Percentiles rank a stretch among this genome's conserved stretches.
phyloP scores from a whole-genome alignment of 1,140 invertebrate genomes.

The Lucilia cuprina region DNA sequence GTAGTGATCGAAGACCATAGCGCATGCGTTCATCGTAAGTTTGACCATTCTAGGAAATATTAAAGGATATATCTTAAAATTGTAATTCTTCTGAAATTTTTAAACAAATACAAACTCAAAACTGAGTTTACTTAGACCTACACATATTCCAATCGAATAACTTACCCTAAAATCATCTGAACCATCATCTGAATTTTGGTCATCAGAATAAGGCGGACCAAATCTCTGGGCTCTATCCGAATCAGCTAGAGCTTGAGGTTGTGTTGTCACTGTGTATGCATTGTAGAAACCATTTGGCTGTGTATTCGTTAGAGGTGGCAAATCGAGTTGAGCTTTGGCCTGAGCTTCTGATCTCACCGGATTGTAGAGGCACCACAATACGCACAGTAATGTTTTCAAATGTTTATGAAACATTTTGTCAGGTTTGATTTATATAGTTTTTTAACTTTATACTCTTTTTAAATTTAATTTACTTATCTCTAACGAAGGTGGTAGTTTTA shows the following conservation, averaged over 20 bases:
- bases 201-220: conserved; percentile 56
- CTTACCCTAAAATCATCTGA: conserved; percentile 58
- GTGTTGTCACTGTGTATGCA: conserved; percentile 52
- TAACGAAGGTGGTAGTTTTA: too few relatives aligned
- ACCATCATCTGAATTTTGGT: conserved; percentile 47
- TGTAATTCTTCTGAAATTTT: too few relatives aligned
- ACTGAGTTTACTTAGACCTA: too few relatives aligned
- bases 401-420: conserved; percentile 1
- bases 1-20: conserved; percentile 50
- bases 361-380: neutral
- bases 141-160: neutral
- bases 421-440: neutral
- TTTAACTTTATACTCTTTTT: neutral
- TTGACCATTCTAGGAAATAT: conserved; percentile 53
- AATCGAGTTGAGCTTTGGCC: conserved; percentile 64
- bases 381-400: neutral
- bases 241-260: conserved; percentile 50
- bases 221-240: conserved; percentile 55
- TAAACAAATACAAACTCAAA: too few relatives aligned
- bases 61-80: too few relatives aligned
- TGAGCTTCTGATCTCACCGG: neutral
- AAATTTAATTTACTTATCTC: neutral
- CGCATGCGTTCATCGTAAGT: conserved; percentile 58
- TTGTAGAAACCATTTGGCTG: conserved; percentile 54
- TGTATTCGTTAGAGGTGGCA: conserved; percentile 59